phyloP scores from a whole-genome alignment of 2,797 vertebrate species.

The Anomalospiza imberbis region DNA sequence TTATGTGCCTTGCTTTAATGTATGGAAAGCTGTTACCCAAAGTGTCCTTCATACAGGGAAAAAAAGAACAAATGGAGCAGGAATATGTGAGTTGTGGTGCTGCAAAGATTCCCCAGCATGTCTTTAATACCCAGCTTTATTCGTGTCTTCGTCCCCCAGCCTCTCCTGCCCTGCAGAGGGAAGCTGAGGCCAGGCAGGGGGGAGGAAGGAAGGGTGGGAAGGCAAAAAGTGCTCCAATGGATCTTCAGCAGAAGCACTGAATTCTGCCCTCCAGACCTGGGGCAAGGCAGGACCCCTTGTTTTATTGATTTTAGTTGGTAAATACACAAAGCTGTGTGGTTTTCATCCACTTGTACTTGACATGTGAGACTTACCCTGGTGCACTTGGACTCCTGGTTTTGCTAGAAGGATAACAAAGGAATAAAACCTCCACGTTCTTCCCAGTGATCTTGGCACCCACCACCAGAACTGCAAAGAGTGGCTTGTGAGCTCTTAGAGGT shows the following conservation, averaged over 20 bases:
- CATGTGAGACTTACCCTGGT: not conserved
- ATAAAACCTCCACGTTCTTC: not conserved
- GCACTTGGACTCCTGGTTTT: not conserved
- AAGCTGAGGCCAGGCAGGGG: not conserved
- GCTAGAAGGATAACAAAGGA: not conserved
- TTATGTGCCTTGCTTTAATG: constrained; percentile 14
- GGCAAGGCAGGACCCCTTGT: not conserved
- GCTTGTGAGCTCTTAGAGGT: not conserved
- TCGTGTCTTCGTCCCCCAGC: not conserved
- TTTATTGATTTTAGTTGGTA: not conserved
- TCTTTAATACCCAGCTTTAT: not conserved
- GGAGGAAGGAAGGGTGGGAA: not conserved
- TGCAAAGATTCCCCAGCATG: not conserved
- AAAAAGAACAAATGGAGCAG: not conserved
- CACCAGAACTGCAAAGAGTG: not conserved
- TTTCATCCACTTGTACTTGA: not conserved
- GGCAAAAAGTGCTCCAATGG: not conserved
- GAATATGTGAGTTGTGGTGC: not conserved
- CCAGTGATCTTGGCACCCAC: not conserved
- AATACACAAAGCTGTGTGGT: not conserved
- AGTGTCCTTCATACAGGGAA: not conserved
- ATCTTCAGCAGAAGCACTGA: not conserved
- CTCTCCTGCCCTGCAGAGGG: not conserved
- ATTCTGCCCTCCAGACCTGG: not conserved
- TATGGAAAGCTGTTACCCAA: constrained; percentile 37